Evolutionary conservation across 1,140 invertebrate species (phyloP), one percentile per base, ranked within the genome.

Genomic region (Panulirus ornatus): DNA sequence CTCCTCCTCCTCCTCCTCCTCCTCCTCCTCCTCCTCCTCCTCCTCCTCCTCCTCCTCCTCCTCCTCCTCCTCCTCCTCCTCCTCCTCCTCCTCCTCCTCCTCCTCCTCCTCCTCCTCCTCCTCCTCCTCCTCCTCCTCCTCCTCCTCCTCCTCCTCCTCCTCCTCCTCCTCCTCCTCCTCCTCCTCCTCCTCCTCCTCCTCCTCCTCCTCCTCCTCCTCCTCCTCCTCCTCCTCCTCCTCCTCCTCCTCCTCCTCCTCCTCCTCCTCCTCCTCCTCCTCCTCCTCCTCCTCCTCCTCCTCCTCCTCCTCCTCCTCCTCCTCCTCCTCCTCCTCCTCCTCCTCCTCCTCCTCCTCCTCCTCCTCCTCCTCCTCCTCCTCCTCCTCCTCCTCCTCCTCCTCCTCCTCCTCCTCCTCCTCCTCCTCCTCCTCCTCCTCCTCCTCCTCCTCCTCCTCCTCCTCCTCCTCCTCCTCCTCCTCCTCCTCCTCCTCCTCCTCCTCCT

Each of bases 351-450:
- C 51, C 22, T 22, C 66, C 36, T 34, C 2, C 36, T 34, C 66
- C 36, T 9, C 2, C 36, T 9, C 22, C 22, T 11, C 66, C 66
- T 70, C 66, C 66, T 70, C 9, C 9, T 9, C 9, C 9, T 58
- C 19, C 66, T n/a, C 66, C 66, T 70, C 66, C 66, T 70, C n/a
- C 66, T 70, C 66, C 66, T 70, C 66, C 66, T 70, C 66, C 66
- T 70, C n/a, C 66, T 22, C 19, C 27, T 9, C 66, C 8, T 27
- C 19, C n/a, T 70, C 36, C n/a, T 11, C n/a, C 36, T 9, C 66
- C 11, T 1, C 14, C 11, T 27, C 11, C n/a, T 34, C 1, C 27
- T n/a, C 11, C n/a, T 30, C 36, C 11, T 1, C 22, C n/a, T 70
- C 66, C n/a, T 34, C 11, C 66, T 34, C 36, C 1, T 70, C 11